Evolutionary conservation across 2,888 invertebrate genomes (phyloP).

Genomic region (Crematogaster levior): DNA sequence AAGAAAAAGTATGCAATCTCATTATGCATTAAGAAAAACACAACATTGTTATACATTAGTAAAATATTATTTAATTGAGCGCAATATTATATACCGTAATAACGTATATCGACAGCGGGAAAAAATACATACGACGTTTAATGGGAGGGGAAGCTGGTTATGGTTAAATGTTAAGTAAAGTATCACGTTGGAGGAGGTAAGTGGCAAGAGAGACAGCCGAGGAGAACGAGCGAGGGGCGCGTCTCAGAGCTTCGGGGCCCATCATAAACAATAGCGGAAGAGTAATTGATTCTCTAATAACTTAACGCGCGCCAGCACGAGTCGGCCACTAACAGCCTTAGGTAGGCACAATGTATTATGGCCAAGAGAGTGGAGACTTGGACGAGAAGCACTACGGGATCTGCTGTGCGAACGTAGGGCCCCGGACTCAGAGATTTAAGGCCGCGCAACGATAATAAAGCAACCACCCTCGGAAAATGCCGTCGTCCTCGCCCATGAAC

Average conservation of each 20-base stretch:
- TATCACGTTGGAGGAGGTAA: constrained; percentile 52
- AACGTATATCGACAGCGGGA: constrained; percentile 13
- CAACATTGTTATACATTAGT: neutral
- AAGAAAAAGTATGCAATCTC: neutral
- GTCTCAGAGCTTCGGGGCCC: constrained; percentile 79
- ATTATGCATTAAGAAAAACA: neutral
- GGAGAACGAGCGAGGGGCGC: constrained; percentile 64
- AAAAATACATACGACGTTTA: constrained; percentile 21
- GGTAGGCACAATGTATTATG: constrained; percentile 82
- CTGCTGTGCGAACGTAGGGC: constrained; percentile 30
- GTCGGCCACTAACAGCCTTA: constrained; percentile 80
- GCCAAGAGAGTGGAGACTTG: constrained; percentile 63
- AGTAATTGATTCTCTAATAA: constrained; percentile 86
- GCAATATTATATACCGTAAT: neutral
- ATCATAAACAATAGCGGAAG: constrained; percentile 85
- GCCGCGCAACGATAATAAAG: constrained; percentile 81
- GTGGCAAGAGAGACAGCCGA: constrained; percentile 54
- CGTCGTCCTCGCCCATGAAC: constrained; percentile 48
- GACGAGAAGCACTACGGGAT: constrained; percentile 62
- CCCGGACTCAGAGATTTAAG: constrained; percentile 79
- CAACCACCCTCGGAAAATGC: constrained; percentile 78
- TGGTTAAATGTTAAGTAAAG: constrained; percentile 40
- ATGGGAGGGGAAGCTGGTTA: constrained; percentile 16
- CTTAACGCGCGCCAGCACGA: constrained; percentile 84
- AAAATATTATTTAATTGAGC: constrained; percentile 1